These are phyloP conservation scores for Masnerella sp. DNA, from an alignment of 2,888 invertebrate genomes.

Conservation along the genomic window DNA sequence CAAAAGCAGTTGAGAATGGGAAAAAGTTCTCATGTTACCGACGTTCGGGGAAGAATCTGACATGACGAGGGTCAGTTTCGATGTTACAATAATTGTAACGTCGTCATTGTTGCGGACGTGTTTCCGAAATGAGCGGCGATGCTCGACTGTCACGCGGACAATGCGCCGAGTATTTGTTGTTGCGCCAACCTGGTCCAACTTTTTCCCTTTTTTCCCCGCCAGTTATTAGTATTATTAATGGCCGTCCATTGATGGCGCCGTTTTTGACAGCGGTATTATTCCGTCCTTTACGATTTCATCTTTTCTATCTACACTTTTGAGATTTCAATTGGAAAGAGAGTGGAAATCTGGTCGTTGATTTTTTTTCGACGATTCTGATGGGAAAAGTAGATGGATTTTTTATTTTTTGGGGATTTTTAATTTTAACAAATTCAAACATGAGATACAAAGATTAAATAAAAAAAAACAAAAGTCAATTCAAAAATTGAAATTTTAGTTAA, in stretches of 20 bases:
- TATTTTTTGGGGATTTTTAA: too few relatives aligned
- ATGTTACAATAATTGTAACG: constrained; percentile 73
- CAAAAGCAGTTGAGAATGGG: constrained; percentile 33
- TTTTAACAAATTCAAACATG: too few relatives aligned
- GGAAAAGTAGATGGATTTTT: background rate
- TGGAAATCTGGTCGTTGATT: background rate
- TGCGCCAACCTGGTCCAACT: constrained; percentile 73
- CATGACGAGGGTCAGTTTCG: constrained; percentile 75
- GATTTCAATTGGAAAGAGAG: background rate
- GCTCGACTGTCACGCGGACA: constrained; percentile 59
- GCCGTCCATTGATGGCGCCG: constrained; percentile 65
- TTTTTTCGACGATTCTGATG: too few relatives aligned
- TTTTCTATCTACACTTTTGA: too few relatives aligned
- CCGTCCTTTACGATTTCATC: background rate
- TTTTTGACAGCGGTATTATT: constrained; percentile 20
- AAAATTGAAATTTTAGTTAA: too few relatives aligned
- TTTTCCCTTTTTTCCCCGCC: constrained; percentile 61
- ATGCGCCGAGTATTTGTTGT: constrained; percentile 75
- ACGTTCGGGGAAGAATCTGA: constrained; percentile 63
- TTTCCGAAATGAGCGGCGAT: constrained; percentile 74
- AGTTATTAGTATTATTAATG: constrained; percentile 76
- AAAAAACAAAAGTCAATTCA: too few relatives aligned
- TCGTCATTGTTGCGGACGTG: constrained; percentile 77
- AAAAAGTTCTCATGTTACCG: constrained; percentile 53
- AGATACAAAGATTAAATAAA: too few relatives aligned